Evolutionary conservation across 2,113 vertebrate genomes (phyloP).

Genomic region (Peromyscus maniculatus): DNA sequence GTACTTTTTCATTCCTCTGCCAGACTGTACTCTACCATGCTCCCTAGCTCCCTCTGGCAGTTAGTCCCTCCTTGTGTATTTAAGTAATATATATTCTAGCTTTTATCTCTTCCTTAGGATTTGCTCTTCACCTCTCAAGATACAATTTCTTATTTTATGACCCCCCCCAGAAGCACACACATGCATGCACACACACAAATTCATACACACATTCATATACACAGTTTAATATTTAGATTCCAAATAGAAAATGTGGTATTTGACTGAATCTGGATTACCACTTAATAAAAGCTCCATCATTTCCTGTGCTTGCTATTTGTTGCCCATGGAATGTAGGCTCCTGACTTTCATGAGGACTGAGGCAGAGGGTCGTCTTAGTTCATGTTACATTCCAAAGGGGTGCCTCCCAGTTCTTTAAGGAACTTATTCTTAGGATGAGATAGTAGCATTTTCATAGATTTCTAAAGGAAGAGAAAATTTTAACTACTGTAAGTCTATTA

Average conservation of each 20-base stretch:
- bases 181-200: neutral
- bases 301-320: neutral
- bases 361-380: neutral
- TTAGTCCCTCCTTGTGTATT: neutral
- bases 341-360: neutral
- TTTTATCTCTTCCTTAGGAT: neutral
- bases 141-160: neutral
- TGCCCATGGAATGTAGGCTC: neutral
- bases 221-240: neutral
- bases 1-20: neutral
- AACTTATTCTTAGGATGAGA: neutral
- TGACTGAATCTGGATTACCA: neutral
- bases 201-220: neutral
- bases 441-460: neutral
- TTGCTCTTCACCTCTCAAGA: neutral
- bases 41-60: neutral
- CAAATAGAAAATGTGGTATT: neutral
- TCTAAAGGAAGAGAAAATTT: neutral
- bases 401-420: neutral
- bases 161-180: neutral
- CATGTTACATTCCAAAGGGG: neutral
- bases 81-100: too few relatives aligned
- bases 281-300: neutral
- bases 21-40: neutral
- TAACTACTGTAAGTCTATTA: neutral